These are phyloP conservation scores for Phaenicophaeus curvirostris DNA, from an alignment of 2,797 vertebrate genomes.

Conservation along the genomic window DNA sequence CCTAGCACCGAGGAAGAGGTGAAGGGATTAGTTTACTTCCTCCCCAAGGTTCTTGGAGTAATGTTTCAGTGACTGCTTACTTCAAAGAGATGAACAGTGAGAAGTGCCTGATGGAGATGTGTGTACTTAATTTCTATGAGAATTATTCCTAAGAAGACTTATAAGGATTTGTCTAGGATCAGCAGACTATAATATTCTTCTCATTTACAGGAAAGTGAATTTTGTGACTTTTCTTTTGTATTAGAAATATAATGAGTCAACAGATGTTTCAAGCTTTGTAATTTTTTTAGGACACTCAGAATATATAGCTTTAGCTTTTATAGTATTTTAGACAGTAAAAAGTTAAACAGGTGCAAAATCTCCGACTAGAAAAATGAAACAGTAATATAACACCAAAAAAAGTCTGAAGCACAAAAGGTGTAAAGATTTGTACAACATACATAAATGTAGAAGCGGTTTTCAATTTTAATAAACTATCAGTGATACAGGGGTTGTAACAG, in stretches of 20 bases:
- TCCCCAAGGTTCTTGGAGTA: not conserved
- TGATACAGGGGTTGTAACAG: not conserved
- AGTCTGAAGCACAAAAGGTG: not conserved
- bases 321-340: not conserved
- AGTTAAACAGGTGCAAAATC: not conserved
- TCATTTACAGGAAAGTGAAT: slow-evolving; percentile 4
- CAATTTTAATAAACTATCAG: not conserved
- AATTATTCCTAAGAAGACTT: not conserved
- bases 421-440: not conserved
- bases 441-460: not conserved
- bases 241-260: not conserved
- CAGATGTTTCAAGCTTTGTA: not conserved
- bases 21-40: not conserved
- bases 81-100: not conserved
- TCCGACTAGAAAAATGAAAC: not conserved
- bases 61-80: not conserved
- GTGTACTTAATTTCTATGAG: not conserved
- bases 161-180: not conserved
- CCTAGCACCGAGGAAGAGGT: not conserved
- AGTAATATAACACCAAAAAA: not conserved
- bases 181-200: not conserved
- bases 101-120: not conserved
- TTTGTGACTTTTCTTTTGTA: not conserved
- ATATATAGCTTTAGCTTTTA: not conserved
- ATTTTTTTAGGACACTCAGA: not conserved